Evolutionary conservation across 2,888 invertebrate species (phyloP), one percentile per base, ranked within the genome.

Genomic region (Cephus runcator): DNA sequence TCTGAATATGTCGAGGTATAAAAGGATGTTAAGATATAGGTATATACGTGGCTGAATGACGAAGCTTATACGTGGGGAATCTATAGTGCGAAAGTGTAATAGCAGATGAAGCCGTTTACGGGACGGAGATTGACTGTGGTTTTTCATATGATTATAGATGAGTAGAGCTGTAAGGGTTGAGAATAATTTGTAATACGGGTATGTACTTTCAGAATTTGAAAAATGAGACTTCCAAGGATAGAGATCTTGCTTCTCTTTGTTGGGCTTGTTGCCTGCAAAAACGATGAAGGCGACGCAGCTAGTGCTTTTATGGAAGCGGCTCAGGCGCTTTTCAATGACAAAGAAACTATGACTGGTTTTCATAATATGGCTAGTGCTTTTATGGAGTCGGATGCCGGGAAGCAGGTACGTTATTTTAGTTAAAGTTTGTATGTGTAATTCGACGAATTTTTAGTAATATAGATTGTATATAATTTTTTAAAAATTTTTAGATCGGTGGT

Each of bases 231-330:
- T 77, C 81, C 85, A 76, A 87, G 84, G 80, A 81, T 82, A 71
- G 82, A 83, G 40, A 79, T 89, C 69, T 80, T 90, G 34, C 75
- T 90, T 77, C 76, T 86, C 56, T 77, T 88, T 11, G 75, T 87
- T n/a, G 87, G 86, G 11, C 69, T 85, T 73, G 86, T 82, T 31
- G 75, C 73, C 11, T 84, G 87, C 76, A 85, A 86, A 4, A 85
- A 92, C 86, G 88, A 86, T 85, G 92, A 91, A 34, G 92, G 92
- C 36, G 94, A 94, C 81, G 93, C 94, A 69, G 92, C 94, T 1
- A 94, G 93, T 86, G 95, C 95, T 0, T 92, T 96, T 76, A 87
- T 95, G 83, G 95, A 96, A 83, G 93, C 95, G 79, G 96, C 96
- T 0, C 93, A 95, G 3, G 93, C 94, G 31, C 93, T 96, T 77